Evolutionary conservation across 2,113 vertebrate genomes (phyloP), one percentile per base, ranked within the genome.

Genomic region (Rostratula benghalensis): DNA sequence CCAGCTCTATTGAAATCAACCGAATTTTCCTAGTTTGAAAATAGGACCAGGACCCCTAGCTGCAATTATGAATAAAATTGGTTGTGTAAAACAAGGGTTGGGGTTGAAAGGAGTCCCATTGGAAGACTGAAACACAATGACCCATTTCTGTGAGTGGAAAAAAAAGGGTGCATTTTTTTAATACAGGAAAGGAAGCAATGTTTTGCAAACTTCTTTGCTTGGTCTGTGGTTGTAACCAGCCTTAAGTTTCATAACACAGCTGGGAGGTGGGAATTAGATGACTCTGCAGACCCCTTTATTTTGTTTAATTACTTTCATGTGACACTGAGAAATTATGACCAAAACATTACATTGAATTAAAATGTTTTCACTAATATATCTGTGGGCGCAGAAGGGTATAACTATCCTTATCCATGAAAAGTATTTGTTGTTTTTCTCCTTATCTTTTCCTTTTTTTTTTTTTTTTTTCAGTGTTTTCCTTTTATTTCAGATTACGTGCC

Each of bases 1-100:
- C 77, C 82, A 61, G 21, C 73, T 91, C 48, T 68, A 96, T 76
- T 78, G 90, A 89, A 94, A 96, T 89, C 2, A 22, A 96, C 83
- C 60, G 61, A 25, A 57, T 78, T 94, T 96, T 89, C 77, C 45
- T 73, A 27, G n/a, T 89, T 81, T 69, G 91, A 91, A 94, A 94
- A 93, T 63, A 92, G 69, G 75, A 76, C 59, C 33, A 84, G 63
- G n/a, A 22, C 61, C 57, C 89, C 78, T 30, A 91, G 74, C 80
- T 79, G 54, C 59, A 75, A 76, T 94, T 87, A 91, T 43, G 48
- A 76, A 84, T 82, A 95, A 87, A 87, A 95, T 75, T 67, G 15
- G 30, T 59, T 78, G 28, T 31, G 78, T 75, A 78, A 92, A 95
- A 78, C 23, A 63, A 90, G 35, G 23, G 3, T 51, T 90, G 76